phyloP scores from a whole-genome alignment of 2,113 vertebrate species.

The Takifugu bimaculatus region DNA sequence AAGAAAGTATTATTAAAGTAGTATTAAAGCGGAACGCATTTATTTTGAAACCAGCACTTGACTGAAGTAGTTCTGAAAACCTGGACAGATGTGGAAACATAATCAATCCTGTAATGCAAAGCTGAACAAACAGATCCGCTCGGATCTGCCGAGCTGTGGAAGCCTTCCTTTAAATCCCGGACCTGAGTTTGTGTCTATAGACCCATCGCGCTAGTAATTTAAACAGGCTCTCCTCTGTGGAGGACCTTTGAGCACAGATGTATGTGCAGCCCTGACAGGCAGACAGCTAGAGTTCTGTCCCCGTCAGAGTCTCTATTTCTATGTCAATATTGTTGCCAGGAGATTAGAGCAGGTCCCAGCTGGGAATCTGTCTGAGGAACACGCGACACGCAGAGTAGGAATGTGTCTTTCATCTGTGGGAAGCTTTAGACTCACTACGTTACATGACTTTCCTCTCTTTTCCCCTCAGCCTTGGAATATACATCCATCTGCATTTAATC shows the following conservation, averaged over 20 bases:
- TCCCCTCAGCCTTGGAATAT: conserved; percentile 32
- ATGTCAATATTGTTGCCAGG: conserved; percentile 72
- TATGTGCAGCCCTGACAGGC: conserved; percentile 38
- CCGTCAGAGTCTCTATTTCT: conserved; percentile 67
- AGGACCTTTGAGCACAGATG: conserved; percentile 37
- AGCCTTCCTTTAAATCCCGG: conserved; percentile 1
- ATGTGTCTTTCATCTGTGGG: conserved; percentile 70
- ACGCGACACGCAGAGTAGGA: conserved; percentile 70
- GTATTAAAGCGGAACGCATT: too few species aligned
- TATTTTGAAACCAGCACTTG: too few species aligned
- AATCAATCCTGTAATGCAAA: too few species aligned
- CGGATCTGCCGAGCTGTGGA: background rate
- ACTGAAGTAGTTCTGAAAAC: too few species aligned
- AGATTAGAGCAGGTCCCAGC: conserved; percentile 73
- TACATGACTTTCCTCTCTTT: conserved; percentile 36
- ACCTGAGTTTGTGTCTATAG: background rate
- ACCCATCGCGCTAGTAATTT: background rate
- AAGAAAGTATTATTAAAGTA: too few species aligned
- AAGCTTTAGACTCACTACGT: conserved; percentile 52
- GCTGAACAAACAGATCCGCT: too few species aligned
- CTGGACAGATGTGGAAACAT: too few species aligned
- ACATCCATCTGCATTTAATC: conserved; percentile 3
- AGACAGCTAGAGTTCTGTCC: conserved; percentile 53
- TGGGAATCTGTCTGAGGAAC: conserved; percentile 67
- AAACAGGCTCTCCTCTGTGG: background rate